Conservation (phyloP, 2,797 vertebrate genomes). For the Atherinosoma microstoma region DNA sequence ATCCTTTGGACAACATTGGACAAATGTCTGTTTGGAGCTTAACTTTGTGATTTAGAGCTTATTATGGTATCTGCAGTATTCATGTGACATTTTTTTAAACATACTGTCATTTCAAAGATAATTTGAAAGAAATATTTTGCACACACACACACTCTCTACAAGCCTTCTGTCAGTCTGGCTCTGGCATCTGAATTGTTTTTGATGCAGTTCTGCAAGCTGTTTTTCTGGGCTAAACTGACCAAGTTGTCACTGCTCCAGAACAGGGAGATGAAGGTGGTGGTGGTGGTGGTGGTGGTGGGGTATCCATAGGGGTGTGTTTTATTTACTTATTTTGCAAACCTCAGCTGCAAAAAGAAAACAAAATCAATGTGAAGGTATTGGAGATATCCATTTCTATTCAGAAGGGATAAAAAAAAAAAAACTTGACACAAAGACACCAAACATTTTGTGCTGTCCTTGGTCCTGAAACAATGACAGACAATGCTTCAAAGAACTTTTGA, state of each 20-base stretch:
- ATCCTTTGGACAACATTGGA: slow-evolving; percentile 9
- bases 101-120: slow-evolving; percentile 56
- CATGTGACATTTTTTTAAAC: slow-evolving; percentile 20
- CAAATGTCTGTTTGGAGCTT: background rate
- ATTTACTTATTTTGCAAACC: background rate
- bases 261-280: slow-evolving; percentile 35
- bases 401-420: background rate
- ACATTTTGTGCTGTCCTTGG: slow-evolving; percentile 49
- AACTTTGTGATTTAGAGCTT: slow-evolving; percentile 6
- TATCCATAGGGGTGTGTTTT: background rate
- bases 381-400: slow-evolving; percentile 3
- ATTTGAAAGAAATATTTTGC: slow-evolving; percentile 43
- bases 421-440: background rate
- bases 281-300: background rate
- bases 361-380: background rate
- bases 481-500: slow-evolving; percentile 30
- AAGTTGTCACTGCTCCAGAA: slow-evolving; percentile 66
- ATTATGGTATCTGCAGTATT: background rate
- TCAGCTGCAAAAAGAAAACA: background rate
- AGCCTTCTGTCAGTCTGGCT: slow-evolving; percentile 78
- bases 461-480: slow-evolving; percentile 51
- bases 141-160: slow-evolving; percentile 25
- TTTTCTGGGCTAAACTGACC: slow-evolving; percentile 65
- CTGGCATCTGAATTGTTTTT: slow-evolving; percentile 71
- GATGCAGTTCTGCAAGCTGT: slow-evolving; percentile 71